A percentile compares a stretch with the other conserved stretches of the same genome.
Conservation (phyloP, 2,888 invertebrate species). For the Notodonta dromedarius region DNA sequence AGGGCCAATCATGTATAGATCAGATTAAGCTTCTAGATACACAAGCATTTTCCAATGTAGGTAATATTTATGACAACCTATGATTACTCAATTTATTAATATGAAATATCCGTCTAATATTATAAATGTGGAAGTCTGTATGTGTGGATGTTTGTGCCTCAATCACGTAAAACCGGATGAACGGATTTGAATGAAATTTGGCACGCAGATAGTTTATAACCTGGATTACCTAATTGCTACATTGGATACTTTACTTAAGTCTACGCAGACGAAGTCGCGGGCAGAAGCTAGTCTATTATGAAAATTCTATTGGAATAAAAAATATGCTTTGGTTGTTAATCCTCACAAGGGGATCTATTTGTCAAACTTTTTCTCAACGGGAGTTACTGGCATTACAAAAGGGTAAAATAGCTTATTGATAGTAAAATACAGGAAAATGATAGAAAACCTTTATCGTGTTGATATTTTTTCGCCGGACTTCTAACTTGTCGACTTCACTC, state of each 20-base stretch:
- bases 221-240: too few relatives aligned
- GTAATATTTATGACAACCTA: not conserved
- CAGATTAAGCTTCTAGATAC: not conserved
- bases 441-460: not conserved
- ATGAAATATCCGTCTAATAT: not conserved
- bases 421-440: not conserved
- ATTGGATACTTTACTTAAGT: too few relatives aligned
- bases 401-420: not conserved
- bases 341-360: too few relatives aligned
- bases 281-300: too few relatives aligned
- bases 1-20: constrained; percentile 6
- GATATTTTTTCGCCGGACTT: not conserved
- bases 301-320: too few relatives aligned
- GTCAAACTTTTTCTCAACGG: not conserved
- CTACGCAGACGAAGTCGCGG: too few relatives aligned
- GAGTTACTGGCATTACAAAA: not conserved
- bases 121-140: too few relatives aligned
- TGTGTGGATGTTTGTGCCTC: too few relatives aligned
- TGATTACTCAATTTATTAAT: not conserved
- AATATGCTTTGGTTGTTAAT: too few relatives aligned
- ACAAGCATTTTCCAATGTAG: not conserved
- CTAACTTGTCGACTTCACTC: not conserved
- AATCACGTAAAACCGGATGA: too few relatives aligned
- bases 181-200: too few relatives aligned
- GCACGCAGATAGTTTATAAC: too few relatives aligned